Conservation (phyloP, 2,113 vertebrate genomes). For the Narcine bancroftii region DNA sequence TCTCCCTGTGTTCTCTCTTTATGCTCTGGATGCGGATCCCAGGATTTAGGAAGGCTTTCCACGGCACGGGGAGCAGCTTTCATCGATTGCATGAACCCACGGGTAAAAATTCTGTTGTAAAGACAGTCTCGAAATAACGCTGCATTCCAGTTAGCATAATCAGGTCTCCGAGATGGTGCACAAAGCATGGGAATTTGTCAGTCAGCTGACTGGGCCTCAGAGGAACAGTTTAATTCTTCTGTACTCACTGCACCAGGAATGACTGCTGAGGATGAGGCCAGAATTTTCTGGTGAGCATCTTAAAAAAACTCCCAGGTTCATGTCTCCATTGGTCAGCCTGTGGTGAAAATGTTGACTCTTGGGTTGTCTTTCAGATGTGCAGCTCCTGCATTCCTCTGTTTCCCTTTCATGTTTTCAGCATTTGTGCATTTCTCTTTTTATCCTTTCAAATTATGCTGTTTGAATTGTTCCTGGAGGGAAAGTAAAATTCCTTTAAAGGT, state of each 20-base stretch:
- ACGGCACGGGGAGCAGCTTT: not conserved
- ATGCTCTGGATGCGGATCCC: not conserved
- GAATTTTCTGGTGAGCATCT: not conserved
- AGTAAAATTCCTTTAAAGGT: not conserved
- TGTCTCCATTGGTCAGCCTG: not conserved
- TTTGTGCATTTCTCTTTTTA: not conserved
- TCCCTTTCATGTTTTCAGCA: not conserved
- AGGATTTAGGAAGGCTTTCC: not conserved
- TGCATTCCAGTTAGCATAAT: not conserved
- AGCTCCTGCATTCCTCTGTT: not conserved
- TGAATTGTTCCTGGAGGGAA: conserved; percentile 18
- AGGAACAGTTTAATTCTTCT: not conserved
- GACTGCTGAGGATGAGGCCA: not conserved
- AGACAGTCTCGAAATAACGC: not conserved
- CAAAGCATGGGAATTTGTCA: not conserved
- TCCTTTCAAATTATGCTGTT: not conserved
- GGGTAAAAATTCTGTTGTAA: too few species aligned
- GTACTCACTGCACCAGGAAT: too few species aligned
- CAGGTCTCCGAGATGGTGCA: not conserved
- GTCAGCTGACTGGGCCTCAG: not conserved
- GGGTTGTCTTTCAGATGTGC: not conserved
- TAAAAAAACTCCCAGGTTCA: too few species aligned
- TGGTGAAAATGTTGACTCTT: not conserved
- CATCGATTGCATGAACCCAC: too few species aligned
- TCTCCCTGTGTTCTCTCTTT: not conserved